Evolutionary conservation across 2,113 vertebrate genomes (phyloP).

Genomic region (Pycnonotus jocosus): DNA sequence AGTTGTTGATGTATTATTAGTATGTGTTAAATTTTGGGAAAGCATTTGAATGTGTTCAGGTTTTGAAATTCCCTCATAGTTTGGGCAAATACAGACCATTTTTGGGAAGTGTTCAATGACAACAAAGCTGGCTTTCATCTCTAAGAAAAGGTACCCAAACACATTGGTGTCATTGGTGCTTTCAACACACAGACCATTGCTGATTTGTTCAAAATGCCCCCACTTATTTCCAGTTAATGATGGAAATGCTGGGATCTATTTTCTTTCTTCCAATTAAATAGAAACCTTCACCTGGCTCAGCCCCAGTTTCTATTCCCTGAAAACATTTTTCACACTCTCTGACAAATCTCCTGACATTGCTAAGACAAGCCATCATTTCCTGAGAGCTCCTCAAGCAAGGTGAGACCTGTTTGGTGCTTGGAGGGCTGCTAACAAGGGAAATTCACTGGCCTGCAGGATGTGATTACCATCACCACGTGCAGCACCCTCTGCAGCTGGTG

Average conservation of each 20-base stretch:
- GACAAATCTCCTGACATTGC: constrained; percentile 28
- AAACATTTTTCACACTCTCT: constrained; percentile 32
- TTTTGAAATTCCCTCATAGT: not conserved
- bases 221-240: constrained; percentile 15
- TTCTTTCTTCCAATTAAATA: not conserved
- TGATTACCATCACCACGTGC: not conserved
- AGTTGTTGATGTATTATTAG: not conserved
- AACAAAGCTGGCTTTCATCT: not conserved
- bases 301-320: constrained; percentile 28
- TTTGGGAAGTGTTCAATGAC: not conserved
- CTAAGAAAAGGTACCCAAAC: not conserved
- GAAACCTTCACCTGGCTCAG: constrained; percentile 43
- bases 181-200: not conserved
- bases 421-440: not conserved
- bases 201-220: not conserved
- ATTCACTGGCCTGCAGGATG: not conserved
- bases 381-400: not conserved
- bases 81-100: not conserved
- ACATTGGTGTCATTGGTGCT: not conserved
- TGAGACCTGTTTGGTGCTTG: constrained; percentile 1
- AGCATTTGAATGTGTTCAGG: not conserved
- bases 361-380: constrained; percentile 16
- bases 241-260: not conserved
- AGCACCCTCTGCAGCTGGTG: not conserved
- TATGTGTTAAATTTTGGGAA: not conserved